phyloP scores from a whole-genome alignment of 2,113 vertebrate genomes.

The Neomonachus schauinslandi region DNA sequence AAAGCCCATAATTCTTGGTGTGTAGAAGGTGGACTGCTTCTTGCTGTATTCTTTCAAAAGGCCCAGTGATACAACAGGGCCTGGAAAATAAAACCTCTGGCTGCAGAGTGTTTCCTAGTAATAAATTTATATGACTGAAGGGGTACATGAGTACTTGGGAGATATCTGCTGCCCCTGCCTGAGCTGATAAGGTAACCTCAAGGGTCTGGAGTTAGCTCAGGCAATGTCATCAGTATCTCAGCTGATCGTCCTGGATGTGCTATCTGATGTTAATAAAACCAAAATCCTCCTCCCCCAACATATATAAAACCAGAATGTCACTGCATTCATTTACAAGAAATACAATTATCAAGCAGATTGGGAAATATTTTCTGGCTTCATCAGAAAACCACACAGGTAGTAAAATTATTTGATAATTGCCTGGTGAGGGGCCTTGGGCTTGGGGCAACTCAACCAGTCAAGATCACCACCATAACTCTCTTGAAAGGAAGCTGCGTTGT shows the following conservation, averaged over 20 bases:
- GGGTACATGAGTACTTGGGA: not conserved
- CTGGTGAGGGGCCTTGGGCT: not conserved
- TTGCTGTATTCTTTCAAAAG: not conserved
- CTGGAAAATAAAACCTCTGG: not conserved
- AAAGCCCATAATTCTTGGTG: not conserved
- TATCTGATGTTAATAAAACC: not conserved
- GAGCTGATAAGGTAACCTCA: not conserved
- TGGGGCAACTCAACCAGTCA: not conserved
- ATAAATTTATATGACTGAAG: not conserved
- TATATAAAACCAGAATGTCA: not conserved
- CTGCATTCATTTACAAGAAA: constrained; percentile 2
- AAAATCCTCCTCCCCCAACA: not conserved
- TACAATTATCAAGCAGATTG: not conserved
- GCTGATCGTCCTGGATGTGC: not conserved
- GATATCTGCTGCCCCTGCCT: not conserved
- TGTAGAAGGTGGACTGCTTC: not conserved
- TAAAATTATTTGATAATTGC: constrained; percentile 15
- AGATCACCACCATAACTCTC: not conserved
- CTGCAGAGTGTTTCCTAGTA: not conserved
- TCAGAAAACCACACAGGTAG: not conserved
- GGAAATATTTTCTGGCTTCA: constrained; percentile 34
- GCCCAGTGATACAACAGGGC: not conserved
- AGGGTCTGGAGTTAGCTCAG: not conserved
- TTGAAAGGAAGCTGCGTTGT: not conserved
- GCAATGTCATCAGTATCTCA: not conserved